Evolutionary conservation across 1,140 invertebrate genomes (phyloP).

Genomic region (Oryctes rhinoceros): DNA sequence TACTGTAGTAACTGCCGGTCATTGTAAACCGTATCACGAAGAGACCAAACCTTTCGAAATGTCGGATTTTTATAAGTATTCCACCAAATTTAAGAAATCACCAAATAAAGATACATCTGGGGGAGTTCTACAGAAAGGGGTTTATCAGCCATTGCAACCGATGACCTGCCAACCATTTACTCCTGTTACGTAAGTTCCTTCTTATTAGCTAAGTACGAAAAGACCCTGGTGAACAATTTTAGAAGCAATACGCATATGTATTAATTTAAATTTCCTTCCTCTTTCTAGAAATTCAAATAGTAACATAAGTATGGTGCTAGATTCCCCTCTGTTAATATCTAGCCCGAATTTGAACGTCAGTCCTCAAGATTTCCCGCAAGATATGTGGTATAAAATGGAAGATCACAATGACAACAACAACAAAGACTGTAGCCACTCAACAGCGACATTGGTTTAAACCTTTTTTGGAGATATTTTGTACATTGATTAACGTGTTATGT

Average conservation of each 20-base stretch:
- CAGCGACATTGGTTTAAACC: constrained; percentile 57
- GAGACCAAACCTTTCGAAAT: constrained; percentile 96
- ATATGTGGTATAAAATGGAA: constrained; percentile 59
- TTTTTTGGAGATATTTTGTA: constrained; percentile 13
- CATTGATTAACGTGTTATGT: constrained; percentile 16
- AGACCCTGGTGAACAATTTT: too few relatives aligned
- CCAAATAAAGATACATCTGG: constrained; percentile 40
- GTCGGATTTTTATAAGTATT: constrained; percentile 97
- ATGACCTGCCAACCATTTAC: constrained; percentile 49
- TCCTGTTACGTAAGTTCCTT: constrained; percentile 43
- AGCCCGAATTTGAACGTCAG: not conserved
- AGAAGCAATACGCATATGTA: not conserved
- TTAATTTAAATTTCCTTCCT: not conserved
- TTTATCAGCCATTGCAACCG: constrained; percentile 48
- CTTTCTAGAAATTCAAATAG: constrained; percentile 45
- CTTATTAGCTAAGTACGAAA: not conserved
- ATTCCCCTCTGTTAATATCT: not conserved
- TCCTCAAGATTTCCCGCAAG: constrained; percentile 49
- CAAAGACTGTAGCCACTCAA: constrained; percentile 51
- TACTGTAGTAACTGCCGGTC: constrained; percentile 85
- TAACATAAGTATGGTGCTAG: constrained; percentile 38
- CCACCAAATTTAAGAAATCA: constrained; percentile 75
- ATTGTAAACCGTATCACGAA: constrained; percentile 91
- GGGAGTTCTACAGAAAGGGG: constrained; percentile 45
- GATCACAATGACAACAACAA: constrained; percentile 53